Percentiles rank a stretch among this genome's conserved stretches.
These are phyloP conservation scores for Drosophila subobscura DNA, from an alignment of 1,140 invertebrate species.

Conservation along the genomic window DNA sequence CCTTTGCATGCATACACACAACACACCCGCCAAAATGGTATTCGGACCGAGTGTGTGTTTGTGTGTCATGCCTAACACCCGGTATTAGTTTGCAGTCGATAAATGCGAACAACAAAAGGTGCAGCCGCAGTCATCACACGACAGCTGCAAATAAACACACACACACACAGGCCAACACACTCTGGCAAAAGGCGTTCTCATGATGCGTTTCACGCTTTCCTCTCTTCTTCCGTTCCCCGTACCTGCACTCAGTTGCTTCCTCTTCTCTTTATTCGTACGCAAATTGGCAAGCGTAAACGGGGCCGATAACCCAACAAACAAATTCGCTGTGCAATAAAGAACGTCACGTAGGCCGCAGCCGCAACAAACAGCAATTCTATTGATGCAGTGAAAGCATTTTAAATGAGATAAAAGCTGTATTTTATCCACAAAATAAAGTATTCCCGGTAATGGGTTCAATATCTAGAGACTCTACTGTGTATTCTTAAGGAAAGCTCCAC, in stretches of 20 bases:
- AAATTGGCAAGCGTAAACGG: slow-evolving; percentile 71
- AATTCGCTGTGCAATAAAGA: slow-evolving; percentile 45
- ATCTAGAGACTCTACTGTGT: slow-evolving; percentile 12
- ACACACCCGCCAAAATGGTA: slow-evolving; percentile 8
- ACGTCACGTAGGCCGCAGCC: slow-evolving; percentile 60
- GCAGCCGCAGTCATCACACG: slow-evolving; percentile 10
- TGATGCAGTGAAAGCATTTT: neutral
- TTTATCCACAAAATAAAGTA: slow-evolving; percentile 14
- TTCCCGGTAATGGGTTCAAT: slow-evolving; percentile 4
- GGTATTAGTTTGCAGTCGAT: slow-evolving; percentile 38
- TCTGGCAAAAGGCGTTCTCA: slow-evolving; percentile 41
- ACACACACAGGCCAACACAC: neutral
- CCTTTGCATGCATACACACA: slow-evolving; percentile 2
- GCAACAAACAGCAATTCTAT: slow-evolving; percentile 2
- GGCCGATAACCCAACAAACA: slow-evolving; percentile 73
- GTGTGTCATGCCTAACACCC: slow-evolving; percentile 36
- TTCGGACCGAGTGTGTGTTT: slow-evolving; percentile 1
- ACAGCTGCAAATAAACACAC: slow-evolving; percentile 43
- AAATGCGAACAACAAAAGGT: slow-evolving; percentile 45
- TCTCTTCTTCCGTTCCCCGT: slow-evolving; percentile 4
- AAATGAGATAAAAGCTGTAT: too few relatives aligned
- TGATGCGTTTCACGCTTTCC: slow-evolving; percentile 46
- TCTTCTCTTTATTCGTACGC: slow-evolving; percentile 60
- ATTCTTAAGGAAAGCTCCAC: slow-evolving; percentile 14
- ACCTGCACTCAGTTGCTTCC: slow-evolving; percentile 41